phyloP scores from a whole-genome alignment of 35 echinoderm and acorn worm species.

The Apostichopus californicus region DNA sequence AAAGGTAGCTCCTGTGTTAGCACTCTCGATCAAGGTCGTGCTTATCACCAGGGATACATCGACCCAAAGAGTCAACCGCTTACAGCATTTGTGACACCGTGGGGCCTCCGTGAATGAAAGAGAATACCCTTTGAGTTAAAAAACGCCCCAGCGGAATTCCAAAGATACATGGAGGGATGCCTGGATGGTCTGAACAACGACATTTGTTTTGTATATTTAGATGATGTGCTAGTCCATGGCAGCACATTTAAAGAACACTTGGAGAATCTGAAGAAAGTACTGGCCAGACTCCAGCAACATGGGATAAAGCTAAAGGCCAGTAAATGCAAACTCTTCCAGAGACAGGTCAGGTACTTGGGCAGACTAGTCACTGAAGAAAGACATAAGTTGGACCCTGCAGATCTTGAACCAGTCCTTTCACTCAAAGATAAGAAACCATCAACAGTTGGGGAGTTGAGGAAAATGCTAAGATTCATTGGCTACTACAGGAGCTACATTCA shows the following conservation, averaged over 20 bases:
- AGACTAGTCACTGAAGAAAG: no score
- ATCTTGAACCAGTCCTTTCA: no score
- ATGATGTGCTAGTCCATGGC: slow-evolving; percentile 70
- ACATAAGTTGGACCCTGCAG: no score
- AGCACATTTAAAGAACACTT: slow-evolving; percentile 67
- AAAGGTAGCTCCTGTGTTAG: slow-evolving; percentile 61
- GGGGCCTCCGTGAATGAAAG: slow-evolving; percentile 74
- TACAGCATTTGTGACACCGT: slow-evolving; percentile 85
- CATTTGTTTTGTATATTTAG: slow-evolving; percentile 62
- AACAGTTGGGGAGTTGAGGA: no score
- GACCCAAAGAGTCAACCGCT: slow-evolving; percentile 41
- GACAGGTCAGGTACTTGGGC: no score
- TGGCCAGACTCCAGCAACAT: slow-evolving; percentile 29
- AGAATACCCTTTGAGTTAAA: slow-evolving; percentile 64
- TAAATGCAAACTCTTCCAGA: neutral
- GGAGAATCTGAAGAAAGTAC: slow-evolving; percentile 4
- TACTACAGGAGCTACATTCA: no score
- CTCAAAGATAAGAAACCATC: no score
- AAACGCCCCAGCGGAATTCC: slow-evolving; percentile 71
- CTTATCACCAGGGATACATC: slow-evolving; percentile 75
- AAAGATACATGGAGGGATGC: slow-evolving; percentile 62
- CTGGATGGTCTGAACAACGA: slow-evolving; percentile 32
- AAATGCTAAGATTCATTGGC: no score
- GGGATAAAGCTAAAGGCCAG: slow-evolving; percentile 57
- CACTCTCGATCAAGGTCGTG: slow-evolving; percentile 52